Evolutionary conservation across 2,797 vertebrate genomes (phyloP), one percentile per base, ranked within the genome.

Genomic region (Microchirus variegatus): DNA sequence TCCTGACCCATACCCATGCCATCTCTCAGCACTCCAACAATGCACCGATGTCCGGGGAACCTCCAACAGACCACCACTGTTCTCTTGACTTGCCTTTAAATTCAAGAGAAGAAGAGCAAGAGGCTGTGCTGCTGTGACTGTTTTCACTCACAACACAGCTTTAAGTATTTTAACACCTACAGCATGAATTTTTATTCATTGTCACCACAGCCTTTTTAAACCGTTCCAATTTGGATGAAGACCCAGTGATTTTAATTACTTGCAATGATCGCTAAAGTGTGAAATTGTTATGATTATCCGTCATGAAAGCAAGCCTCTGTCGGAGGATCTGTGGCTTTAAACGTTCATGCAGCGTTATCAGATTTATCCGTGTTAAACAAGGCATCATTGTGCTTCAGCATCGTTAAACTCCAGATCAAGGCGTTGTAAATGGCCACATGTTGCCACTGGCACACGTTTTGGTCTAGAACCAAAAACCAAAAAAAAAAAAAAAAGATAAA

Each of bases 1-100:
- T 73, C 41, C 63, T 78, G 75, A 85, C 78, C 77, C 47, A 64
- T 49, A 75, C 70, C 67, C 59, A 75, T 2, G 8, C 17, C 55
- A 74, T 66, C 66, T 52, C 55, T 79, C 59, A 78, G 59, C 53
- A 53, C 54, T 64, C 44, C 48, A 51, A 57, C 59, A 40, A 66
- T 31, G 47, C 10, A 6, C 46, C n/a, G 11, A 17, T 61, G 53
- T 60, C 53, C 47, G 53, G 31, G 54, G 58, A 70, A 58, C 43
- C n/a, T 45, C 14, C 41, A 9, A 18, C n/a, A 66, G 26, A 58
- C 49, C 31, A 53, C 18, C 18, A 31, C 43, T 48, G 11, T 56
- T 22, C 44, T 59, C n/a, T 15, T 3, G 2, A 42, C 42, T 18
- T 11, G 36, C 48, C 37, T 43, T 44, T 16, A 13, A 67, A 68